Evolutionary conservation across 1,140 invertebrate genomes (phyloP), one percentile per base, ranked within the genome.

Genomic region (Dreissena rostriformis): DNA sequence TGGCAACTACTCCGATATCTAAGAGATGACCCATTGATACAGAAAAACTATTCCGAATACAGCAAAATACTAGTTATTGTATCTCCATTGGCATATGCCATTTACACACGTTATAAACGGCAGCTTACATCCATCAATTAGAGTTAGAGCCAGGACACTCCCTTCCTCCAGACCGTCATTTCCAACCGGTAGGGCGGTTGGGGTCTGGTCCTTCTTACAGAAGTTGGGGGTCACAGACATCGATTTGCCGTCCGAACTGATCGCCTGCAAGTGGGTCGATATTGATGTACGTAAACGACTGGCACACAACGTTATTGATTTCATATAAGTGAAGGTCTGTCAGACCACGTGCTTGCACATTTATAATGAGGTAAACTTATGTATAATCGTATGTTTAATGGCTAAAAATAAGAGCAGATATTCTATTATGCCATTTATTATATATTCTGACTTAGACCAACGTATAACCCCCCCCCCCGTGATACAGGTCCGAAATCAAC

Each of bases 121-220:
- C 17, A 6, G 22, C 17, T 61, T 24, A 61, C 57, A 19, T 61
- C 57, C 57, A n/a, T 61, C 17, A 61, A 61, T 61, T n/a, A n/a
- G n/a, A 61, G 57, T 24, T 2, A 61, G 22, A 19, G 57, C 17
- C 57, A 61, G 17, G 57, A 61, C 57, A 61, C 17, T 24, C 17
- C 57, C 57, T 6, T n/a, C 57, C 17, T 19, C 57, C 2, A 6
- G 17, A 19, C 2, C 2, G 11, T n/a, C 17, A 61, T 61, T 61
- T 19, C 22, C 11, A 19, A 61, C 57, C 17, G 57, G 57, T 4
- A 61, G 4, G 6, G 17, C 57, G 57, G 17, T 61, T 2, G 57
- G 57, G 17, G 57, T 61, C 57, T 61, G 57, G 57, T 6, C 57
- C 17, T 61, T 61, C 57, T 61, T 61, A 61, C 57, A 61, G 57